These are phyloP conservation scores for Mobula hypostoma DNA, from an alignment of 2,113 vertebrate species.

Conservation along the genomic window DNA sequence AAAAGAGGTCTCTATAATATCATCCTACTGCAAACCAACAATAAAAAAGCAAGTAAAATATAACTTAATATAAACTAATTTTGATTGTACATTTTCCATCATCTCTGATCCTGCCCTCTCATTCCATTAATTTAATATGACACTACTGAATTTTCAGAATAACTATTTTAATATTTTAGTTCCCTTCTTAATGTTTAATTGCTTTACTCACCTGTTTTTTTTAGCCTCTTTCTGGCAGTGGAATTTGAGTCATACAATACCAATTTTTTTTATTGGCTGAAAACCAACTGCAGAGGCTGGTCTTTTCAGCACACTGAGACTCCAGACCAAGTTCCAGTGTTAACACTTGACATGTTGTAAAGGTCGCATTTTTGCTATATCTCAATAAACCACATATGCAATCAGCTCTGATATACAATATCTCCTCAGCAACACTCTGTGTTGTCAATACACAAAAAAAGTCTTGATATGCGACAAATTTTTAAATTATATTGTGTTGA, in stretches of 20 bases:
- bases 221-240: background rate
- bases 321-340: background rate
- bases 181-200: background rate
- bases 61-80: background rate
- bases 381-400: background rate
- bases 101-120: background rate
- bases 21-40: background rate
- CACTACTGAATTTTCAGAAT: background rate
- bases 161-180: background rate
- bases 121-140: background rate
- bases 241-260: background rate
- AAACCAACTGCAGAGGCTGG: slow-evolving; percentile 28
- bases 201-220: background rate
- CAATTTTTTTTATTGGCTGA: slow-evolving; percentile 6
- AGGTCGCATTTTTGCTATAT: background rate
- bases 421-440: background rate
- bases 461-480: background rate
- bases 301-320: background rate
- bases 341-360: slow-evolving; percentile 4
- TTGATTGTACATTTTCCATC: background rate
- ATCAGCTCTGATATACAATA: too few species aligned
- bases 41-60: background rate
- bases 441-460: background rate
- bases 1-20: background rate
- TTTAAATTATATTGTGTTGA: background rate